phyloP scores from a whole-genome alignment of 1,140 invertebrate genomes.

The Saccostrea echinata region DNA sequence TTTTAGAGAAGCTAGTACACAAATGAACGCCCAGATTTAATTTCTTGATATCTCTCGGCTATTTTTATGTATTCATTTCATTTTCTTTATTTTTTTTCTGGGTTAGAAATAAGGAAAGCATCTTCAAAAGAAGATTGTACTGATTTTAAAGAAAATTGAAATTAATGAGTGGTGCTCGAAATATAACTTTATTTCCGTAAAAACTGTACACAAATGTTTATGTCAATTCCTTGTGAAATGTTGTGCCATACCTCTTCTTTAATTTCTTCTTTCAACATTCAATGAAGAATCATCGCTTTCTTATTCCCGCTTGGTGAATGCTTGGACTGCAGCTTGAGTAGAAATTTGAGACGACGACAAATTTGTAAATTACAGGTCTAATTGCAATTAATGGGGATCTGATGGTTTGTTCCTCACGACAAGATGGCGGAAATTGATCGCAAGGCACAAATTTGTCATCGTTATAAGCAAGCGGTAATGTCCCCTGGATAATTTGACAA shows the following conservation, averaged over 20 bases:
- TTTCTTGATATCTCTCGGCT: no score
- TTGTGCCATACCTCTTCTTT: conserved; percentile 4
- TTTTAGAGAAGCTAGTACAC: no score
- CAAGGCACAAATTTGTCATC: conserved; percentile 27
- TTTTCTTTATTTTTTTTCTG: no score
- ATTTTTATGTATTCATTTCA: no score
- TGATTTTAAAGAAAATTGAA: background rate
- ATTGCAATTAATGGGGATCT: conserved; percentile 35
- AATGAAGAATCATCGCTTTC: conserved; percentile 17
- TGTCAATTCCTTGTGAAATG: background rate
- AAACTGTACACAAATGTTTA: background rate
- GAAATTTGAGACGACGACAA: conserved; percentile 34
- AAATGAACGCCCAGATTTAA: no score
- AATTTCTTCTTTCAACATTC: conserved; percentile 31
- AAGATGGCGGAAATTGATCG: conserved; percentile 38
- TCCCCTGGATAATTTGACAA: conserved; percentile 24
- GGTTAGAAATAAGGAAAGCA: background rate
- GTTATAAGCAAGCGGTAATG: conserved; percentile 27
- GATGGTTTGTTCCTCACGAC: conserved; percentile 25
- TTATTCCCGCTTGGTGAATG: conserved; percentile 13
- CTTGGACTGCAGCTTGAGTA: conserved; percentile 2
- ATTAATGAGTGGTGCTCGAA: background rate
- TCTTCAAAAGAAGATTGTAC: background rate
- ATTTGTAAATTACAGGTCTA: conserved; percentile 39
- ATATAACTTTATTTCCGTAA: background rate